A percentile compares a stretch with the other conserved stretches of the same genome.
phyloP scores from a whole-genome alignment of 2,113 vertebrate species.

The Upupa epops region DNA sequence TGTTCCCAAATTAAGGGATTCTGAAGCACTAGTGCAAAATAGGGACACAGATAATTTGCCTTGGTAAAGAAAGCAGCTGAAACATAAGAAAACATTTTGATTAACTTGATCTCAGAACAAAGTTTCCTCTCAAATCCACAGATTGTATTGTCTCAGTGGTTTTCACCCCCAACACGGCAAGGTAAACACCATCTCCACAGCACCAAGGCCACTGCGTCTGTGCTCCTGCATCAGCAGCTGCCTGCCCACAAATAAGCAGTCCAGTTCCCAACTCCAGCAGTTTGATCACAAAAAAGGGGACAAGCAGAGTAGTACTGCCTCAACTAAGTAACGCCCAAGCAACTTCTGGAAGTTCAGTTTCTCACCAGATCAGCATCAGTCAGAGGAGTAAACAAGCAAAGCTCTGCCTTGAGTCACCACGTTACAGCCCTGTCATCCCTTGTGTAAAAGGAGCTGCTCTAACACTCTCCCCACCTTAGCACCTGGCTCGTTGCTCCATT shows the following conservation, averaged over 20 bases:
- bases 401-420: background rate
- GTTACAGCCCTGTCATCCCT: background rate
- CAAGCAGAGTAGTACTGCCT: background rate
- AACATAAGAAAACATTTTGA: background rate
- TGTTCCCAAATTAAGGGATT: background rate
- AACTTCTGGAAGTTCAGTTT: background rate
- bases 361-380: background rate
- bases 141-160: fast-evolving
- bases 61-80: background rate
- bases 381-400: background rate
- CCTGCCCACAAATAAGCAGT: background rate
- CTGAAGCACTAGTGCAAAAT: background rate
- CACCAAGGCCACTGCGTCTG: fast-evolving
- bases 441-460: too few relatives aligned
- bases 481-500: too few relatives aligned
- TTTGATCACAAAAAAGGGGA: background rate
- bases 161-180: background rate
- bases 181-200: background rate
- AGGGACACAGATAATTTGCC: background rate
- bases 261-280: fast-evolving
- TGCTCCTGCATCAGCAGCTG: background rate
- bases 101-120: background rate
- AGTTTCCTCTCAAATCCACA: background rate
- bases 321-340: background rate
- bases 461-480: too few relatives aligned